A percentile compares a stretch with the other conserved stretches of the same genome.
These are phyloP conservation scores for Diplosoma virens DNA, from an alignment of 23 tunicate species.

Conservation along the genomic window DNA sequence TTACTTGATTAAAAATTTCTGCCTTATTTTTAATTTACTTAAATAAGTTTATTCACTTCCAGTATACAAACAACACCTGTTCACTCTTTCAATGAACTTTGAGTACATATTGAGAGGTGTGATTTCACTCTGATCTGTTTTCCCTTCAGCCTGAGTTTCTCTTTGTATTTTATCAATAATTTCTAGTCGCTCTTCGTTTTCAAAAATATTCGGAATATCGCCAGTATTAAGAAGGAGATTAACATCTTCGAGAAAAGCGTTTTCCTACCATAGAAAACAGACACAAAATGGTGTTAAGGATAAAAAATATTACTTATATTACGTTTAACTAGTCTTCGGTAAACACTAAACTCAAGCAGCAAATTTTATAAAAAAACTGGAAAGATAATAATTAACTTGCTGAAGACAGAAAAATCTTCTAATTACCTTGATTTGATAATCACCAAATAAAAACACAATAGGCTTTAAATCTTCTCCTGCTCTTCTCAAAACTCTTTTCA, in stretches of 20 bases:
- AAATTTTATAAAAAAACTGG: too few species aligned
- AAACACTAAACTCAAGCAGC: too few species aligned
- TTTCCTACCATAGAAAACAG: constrained; percentile 77
- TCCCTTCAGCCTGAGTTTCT: constrained; percentile 50
- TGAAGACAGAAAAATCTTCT: too few species aligned
- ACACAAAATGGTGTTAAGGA: too few species aligned
- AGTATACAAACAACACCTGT: too few species aligned
- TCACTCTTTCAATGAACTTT: constrained; percentile 79
- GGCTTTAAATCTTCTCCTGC: constrained; percentile 82
- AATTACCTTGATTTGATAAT: constrained; percentile 91
- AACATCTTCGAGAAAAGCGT: constrained; percentile 77
- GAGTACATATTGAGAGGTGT: constrained; percentile 78
- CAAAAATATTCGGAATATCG: constrained; percentile 87
- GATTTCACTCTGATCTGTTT: constrained; percentile 56
- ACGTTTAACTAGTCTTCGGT: too few species aligned
- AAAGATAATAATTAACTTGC: too few species aligned
- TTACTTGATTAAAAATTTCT: too few species aligned
- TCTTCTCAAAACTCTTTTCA: constrained; percentile 70
- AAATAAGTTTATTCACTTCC: too few species aligned
- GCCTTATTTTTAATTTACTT: too few species aligned
- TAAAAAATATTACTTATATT: too few species aligned
- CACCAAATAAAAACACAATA: constrained; percentile 81
- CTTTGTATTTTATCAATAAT: constrained; percentile 85
- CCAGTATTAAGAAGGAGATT: constrained; percentile 83
- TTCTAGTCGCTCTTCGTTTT: constrained; percentile 84